Evolutionary conservation across 1,140 invertebrate species (phyloP).

Genomic region (Drosophila tani): DNA sequence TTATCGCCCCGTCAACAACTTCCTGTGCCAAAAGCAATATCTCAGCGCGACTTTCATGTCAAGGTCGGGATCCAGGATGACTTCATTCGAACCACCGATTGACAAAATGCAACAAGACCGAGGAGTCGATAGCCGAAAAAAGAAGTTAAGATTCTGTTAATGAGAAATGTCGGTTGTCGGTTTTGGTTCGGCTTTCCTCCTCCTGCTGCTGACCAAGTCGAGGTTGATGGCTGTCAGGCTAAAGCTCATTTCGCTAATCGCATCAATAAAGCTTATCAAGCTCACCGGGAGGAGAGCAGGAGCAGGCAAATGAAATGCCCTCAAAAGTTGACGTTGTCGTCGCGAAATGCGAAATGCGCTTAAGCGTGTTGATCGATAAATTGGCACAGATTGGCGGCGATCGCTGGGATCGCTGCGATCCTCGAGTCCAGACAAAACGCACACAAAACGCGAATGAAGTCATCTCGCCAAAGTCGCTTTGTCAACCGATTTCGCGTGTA

Average conservation of each 20-base stretch:
- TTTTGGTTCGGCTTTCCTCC: constrained; percentile 44
- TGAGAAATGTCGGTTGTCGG: constrained; percentile 80
- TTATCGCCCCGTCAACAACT: constrained; percentile 25
- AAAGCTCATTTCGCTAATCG: constrained; percentile 82
- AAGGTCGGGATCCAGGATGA: constrained; percentile 57
- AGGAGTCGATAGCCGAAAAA: constrained; percentile 53
- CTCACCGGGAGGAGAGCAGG: constrained; percentile 41
- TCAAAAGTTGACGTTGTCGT: constrained; percentile 41
- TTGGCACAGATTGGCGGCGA: constrained; percentile 63
- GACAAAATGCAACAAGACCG: constrained; percentile 72
- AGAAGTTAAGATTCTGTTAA: constrained; percentile 64
- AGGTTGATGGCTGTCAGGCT: constrained; percentile 46
- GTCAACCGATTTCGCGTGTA: constrained; percentile 78
- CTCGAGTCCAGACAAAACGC: constrained; percentile 54
- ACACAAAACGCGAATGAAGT: constrained; percentile 78
- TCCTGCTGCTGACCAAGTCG: not conserved
- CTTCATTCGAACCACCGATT: constrained; percentile 57
- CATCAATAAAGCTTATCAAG: constrained; percentile 82
- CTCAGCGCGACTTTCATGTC: constrained; percentile 40
- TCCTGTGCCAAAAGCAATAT: constrained; percentile 28
- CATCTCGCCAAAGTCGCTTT: constrained; percentile 74
- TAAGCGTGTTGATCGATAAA: constrained; percentile 82
- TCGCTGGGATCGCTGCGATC: constrained; percentile 23
- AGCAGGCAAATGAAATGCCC: constrained; percentile 59
- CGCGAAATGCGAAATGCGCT: constrained; percentile 67